phyloP scores from a whole-genome alignment of 1,140 invertebrate genomes.

The Chelonus insularis region DNA sequence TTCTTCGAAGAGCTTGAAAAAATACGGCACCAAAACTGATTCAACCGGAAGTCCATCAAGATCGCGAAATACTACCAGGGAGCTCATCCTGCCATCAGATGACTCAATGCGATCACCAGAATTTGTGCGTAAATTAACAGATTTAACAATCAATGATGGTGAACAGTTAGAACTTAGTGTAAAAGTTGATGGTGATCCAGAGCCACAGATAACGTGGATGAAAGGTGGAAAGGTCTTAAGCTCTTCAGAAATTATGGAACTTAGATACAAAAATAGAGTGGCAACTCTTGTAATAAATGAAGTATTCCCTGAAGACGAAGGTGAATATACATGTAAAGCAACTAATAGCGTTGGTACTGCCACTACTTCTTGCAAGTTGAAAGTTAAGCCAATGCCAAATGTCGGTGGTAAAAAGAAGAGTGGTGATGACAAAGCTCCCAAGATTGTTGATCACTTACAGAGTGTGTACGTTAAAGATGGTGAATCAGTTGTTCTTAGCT shows the following conservation, averaged over 20 bases:
- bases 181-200: constrained; percentile 86
- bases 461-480: constrained; percentile 84
- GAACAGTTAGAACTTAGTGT: constrained; percentile 77
- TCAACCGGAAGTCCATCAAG: constrained; percentile 74
- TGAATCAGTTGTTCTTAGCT: constrained; percentile 80
- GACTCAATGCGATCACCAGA: constrained; percentile 84
- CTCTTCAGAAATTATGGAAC: constrained; percentile 83
- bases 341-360: constrained; percentile 84
- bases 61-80: constrained; percentile 87
- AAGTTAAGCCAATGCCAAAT: constrained; percentile 73
- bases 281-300: constrained; percentile 86
- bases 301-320: constrained; percentile 93
- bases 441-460: constrained; percentile 80
- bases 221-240: constrained; percentile 75
- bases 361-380: constrained; percentile 81
- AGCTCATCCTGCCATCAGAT: constrained; percentile 79
- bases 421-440: constrained; percentile 79
- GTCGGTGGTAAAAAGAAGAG: constrained; percentile 59
- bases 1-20: constrained; percentile 64
- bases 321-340: constrained; percentile 84
- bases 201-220: constrained; percentile 84
- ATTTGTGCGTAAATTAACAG: constrained; percentile 74
- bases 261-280: constrained; percentile 88
- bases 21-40: constrained; percentile 77
- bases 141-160: constrained; percentile 78